Percentiles rank a stretch among this genome's conserved stretches.
Evolutionary conservation across 2,888 invertebrate genomes (phyloP).

Genomic region (Conchocele bisecta): DNA sequence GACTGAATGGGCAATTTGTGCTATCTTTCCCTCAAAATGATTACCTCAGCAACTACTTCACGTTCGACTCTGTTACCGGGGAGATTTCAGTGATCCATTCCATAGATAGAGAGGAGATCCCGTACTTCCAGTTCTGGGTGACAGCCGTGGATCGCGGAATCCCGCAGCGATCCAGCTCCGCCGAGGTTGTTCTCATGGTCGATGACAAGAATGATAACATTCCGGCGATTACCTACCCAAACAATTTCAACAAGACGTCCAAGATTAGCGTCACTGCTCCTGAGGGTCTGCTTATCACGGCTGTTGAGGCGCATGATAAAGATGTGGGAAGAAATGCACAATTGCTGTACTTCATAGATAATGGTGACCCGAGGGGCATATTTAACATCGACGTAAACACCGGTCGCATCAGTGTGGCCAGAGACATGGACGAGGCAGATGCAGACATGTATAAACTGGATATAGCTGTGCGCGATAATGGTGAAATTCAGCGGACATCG

Average conservation of each 20-base stretch:
- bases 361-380: constrained; percentile 82
- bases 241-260: constrained; percentile 71
- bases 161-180: constrained; percentile 89
- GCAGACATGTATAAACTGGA: constrained; percentile 66
- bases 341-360: constrained; percentile 96
- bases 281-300: constrained; percentile 76
- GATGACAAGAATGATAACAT: constrained; percentile 98
- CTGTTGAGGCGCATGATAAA: constrained; percentile 93
- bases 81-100: constrained; percentile 93
- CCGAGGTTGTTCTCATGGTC: constrained; percentile 95
- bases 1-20: constrained; percentile 90
- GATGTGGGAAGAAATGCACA: constrained; percentile 97
- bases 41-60: constrained; percentile 84
- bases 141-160: constrained; percentile 90
- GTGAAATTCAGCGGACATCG: constrained; percentile 61
- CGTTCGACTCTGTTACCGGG: constrained; percentile 88
- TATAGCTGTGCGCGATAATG: constrained; percentile 73
- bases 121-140: constrained; percentile 93
- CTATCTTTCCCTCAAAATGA: constrained; percentile 55
- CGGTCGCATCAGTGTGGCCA: constrained; percentile 81
- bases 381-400: constrained; percentile 82
- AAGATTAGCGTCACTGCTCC: constrained; percentile 67
- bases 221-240: constrained; percentile 84
- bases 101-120: constrained; percentile 92
- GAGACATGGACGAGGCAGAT: constrained; percentile 63